phyloP scores from a whole-genome alignment of 1,140 invertebrate species.

The Oedothorax gibbosus region DNA sequence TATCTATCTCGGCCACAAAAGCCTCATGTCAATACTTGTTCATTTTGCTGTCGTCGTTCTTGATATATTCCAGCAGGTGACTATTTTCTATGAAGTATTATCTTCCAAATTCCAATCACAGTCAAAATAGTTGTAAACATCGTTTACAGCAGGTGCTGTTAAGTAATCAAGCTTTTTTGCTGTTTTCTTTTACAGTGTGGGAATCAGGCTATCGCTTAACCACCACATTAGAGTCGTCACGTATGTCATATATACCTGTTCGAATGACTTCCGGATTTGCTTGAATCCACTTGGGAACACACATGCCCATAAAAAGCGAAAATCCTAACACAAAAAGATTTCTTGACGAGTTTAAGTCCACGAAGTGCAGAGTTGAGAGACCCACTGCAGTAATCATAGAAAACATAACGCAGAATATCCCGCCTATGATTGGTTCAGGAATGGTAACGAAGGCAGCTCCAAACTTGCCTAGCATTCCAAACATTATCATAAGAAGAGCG shows the following conservation, averaged over 20 bases:
- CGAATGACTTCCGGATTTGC: slow-evolving; percentile 76
- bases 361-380: slow-evolving; percentile 84
- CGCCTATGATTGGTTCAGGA: slow-evolving; percentile 88
- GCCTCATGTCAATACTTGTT: too few species aligned
- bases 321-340: slow-evolving; percentile 91
- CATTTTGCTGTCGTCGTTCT: too few species aligned
- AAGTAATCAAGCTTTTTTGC: neutral
- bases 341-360: slow-evolving; percentile 81
- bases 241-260: too few species aligned
- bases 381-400: slow-evolving; percentile 87
- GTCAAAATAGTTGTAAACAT: too few species aligned
- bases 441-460: slow-evolving; percentile 89
- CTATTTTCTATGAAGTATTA: too few species aligned
- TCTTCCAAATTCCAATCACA: too few species aligned
- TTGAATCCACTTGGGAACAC: slow-evolving; percentile 82
- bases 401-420: slow-evolving; percentile 88
- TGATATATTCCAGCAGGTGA: too few species aligned
- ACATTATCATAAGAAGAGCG: slow-evolving; percentile 80
- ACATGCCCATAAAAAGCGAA: slow-evolving; percentile 84
- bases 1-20: too few species aligned
- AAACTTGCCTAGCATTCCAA: slow-evolving; percentile 84
- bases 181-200: neutral
- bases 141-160: too few species aligned
- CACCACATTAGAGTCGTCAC: slow-evolving; percentile 2
- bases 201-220: neutral